A percentile compares a stretch with the other conserved stretches of the same genome.
These are phyloP conservation scores for Notamacropus eugenii DNA, from an alignment of 2,797 vertebrate genomes.

Conservation along the genomic window DNA sequence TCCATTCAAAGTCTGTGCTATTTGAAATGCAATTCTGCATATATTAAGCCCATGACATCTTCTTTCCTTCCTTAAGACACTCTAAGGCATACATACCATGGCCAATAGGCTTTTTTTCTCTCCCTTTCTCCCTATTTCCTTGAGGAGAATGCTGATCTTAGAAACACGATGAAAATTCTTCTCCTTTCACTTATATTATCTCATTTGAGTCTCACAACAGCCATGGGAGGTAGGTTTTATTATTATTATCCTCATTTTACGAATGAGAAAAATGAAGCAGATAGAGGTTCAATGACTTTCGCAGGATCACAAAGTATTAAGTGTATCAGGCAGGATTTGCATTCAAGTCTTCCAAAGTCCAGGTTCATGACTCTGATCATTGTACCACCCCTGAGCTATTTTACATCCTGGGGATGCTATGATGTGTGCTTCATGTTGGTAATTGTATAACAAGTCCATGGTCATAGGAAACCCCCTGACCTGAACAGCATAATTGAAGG, in stretches of 20 bases:
- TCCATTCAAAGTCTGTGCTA: conserved; percentile 52
- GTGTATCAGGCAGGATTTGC: not conserved
- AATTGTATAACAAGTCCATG: not conserved
- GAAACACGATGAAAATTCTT: not conserved
- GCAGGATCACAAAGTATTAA: not conserved
- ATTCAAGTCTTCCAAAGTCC: not conserved
- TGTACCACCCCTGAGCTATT: not conserved
- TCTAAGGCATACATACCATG: not conserved
- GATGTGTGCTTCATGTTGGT: not conserved
- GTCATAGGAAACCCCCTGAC: not conserved
- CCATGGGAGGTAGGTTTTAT: not conserved
- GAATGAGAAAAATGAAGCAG: not conserved
- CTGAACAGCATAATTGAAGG: not conserved
- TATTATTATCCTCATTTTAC: not conserved
- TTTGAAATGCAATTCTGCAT: not conserved
- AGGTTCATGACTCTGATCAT: not conserved
- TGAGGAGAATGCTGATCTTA: conserved; percentile 4
- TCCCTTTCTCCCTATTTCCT: not conserved
- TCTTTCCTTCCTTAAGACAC: not conserved
- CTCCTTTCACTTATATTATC: not conserved
- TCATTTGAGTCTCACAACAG: not conserved
- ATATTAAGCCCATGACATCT: not conserved
- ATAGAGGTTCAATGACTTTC: not conserved
- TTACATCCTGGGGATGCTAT: not conserved
- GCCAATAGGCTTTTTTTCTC: not conserved